Evolutionary conservation across 2,797 vertebrate species (phyloP), one percentile per base, ranked within the genome.

Genomic region (Paedocypris micromegethes): DNA sequence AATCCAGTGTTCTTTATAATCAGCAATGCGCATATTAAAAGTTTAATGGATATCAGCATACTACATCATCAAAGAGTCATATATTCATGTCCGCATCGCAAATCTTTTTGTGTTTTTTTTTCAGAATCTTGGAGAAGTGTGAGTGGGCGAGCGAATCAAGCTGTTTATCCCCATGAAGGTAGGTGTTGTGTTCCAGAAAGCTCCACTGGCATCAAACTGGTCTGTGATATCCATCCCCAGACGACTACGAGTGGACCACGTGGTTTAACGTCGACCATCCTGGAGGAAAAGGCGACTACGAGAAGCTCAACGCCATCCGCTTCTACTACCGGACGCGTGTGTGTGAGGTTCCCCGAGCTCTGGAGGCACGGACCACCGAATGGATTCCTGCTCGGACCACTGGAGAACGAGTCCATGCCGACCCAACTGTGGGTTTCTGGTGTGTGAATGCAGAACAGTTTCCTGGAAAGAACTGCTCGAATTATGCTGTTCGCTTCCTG

Each of bases 181-280:
- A 82, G 72, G 2, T 54, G 43, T 39, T 23, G 23, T 23, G 23
- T 23, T 23, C 23, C 23, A 23, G 23, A 23, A 23, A 23, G 23
- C 23, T 23, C 23, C 23, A 23, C 23, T 23, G 23, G 23, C 23
- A 23, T 23, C 23, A 23, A 23, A 23, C 23, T 23, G 23, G 23
- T 23, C 23, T 23, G 23, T 23, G 23, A 23, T 43, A 40, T 59
- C 2, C 4, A 52, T 77, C 4, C 64, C 39, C 66, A 95, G 94
- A 83, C 65, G 80, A 87, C 39, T 84, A 84, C 0, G 87, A 91
- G 58, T 95, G 93, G 94, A 94, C 92, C 4, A 87, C 90, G 0
- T 97, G 94, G 94, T 94, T 96, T 79, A 96, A 96, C 63, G 87
- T 94, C 2, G 93, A 96, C 76, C 93, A 95, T 73, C 93, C 94